Evolutionary conservation across 2,888 invertebrate species (phyloP).

Genomic region (Drosophila nr. perissopoda): DNA sequence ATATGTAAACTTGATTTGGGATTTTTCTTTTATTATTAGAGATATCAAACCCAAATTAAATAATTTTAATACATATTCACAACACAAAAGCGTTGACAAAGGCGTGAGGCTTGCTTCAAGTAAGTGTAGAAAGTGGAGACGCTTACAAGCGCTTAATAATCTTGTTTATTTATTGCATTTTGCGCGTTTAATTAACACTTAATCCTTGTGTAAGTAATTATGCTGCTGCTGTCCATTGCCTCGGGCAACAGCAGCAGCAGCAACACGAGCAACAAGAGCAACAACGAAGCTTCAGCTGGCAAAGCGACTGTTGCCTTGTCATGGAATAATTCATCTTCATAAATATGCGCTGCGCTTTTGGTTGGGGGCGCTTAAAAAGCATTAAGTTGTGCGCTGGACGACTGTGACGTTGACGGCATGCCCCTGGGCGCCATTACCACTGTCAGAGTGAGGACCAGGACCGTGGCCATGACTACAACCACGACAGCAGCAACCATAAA

Average conservation of each 20-base stretch:
- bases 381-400: conserved; percentile 73
- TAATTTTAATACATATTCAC: not conserved
- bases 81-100: conserved; percentile 18
- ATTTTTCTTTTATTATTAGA: not conserved
- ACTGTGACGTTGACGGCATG: conserved; percentile 48
- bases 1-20: not conserved
- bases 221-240: conserved; percentile 50
- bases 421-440: conserved; percentile 76
- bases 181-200: conserved; percentile 85
- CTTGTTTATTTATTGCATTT: conserved; percentile 87
- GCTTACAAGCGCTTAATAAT: conserved; percentile 78
- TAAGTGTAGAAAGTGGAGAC: conserved; percentile 11
- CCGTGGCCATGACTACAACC: conserved; percentile 3
- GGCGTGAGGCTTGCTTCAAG: conserved; percentile 34
- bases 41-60: not conserved
- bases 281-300: conserved; percentile 20
- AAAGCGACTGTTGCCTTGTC: conserved; percentile 52
- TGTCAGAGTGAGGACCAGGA: conserved; percentile 18
- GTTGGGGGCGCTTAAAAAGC: conserved; percentile 78
- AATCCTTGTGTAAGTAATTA: conserved; percentile 81
- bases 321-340: conserved; percentile 80
- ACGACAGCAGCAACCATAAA: conserved; percentile 55
- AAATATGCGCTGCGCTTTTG: conserved; percentile 82
- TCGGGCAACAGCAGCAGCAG: conserved; percentile 1
- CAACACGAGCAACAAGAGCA: conserved; percentile 3